Evolutionary conservation across 2,888 invertebrate species (phyloP).

Genomic region (Drosophila picticornis): DNA sequence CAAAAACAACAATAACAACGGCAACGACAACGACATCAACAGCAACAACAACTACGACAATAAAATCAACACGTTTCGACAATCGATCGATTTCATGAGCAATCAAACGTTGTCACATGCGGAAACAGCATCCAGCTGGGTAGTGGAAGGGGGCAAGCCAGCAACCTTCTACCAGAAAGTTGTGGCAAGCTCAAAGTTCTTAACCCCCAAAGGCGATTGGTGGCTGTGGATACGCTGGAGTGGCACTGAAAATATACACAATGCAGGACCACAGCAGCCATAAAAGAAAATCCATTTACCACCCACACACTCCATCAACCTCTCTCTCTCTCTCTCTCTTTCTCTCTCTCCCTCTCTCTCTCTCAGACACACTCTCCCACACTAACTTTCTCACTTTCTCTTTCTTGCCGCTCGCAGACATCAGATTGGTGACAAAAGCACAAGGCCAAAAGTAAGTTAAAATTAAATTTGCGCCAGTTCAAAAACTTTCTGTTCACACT

Average conservation of each 20-base stretch:
- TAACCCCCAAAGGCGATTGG: conserved; percentile 48
- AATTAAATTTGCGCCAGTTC: conserved; percentile 61
- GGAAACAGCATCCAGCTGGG: conserved; percentile 37
- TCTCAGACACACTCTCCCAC: background rate
- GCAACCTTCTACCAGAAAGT: conserved; percentile 62
- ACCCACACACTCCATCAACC: conserved; percentile 5
- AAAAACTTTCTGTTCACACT: conserved; percentile 35
- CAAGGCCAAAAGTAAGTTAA: conserved; percentile 58
- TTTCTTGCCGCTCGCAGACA: conserved; percentile 9
- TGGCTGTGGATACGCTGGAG: conserved; percentile 17
- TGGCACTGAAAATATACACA: conserved; percentile 22
- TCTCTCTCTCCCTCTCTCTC: background rate
- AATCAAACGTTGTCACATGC: conserved; percentile 78
- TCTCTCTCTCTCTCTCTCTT: background rate
- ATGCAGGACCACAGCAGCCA: conserved; percentile 51
- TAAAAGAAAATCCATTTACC: conserved; percentile 69
- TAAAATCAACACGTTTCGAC: conserved; percentile 76
- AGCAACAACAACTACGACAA: conserved; percentile 39
- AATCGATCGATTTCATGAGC: conserved; percentile 81
- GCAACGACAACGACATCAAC: conserved; percentile 1
- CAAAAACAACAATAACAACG: conserved; percentile 2
- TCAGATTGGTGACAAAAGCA: conserved; percentile 36
- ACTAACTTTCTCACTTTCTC: conserved; percentile 2
- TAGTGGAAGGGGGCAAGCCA: conserved; percentile 1
- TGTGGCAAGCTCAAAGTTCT: conserved; percentile 77